phyloP scores from a whole-genome alignment of 2,113 vertebrate genomes.

The Urocynchramus pylzowi region DNA sequence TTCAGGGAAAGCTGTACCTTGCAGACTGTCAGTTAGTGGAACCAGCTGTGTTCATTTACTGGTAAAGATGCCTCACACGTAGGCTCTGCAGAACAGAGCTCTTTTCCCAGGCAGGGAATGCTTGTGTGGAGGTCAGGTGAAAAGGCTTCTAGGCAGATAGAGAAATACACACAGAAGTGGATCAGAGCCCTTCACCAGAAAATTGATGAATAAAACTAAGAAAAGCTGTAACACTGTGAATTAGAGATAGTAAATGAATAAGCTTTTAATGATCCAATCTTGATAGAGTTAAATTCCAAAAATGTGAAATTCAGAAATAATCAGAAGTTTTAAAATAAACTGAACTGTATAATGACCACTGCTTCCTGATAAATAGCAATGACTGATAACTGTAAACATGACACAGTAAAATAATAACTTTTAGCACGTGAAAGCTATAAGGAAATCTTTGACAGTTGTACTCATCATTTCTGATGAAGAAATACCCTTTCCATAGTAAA shows the following conservation, averaged over 20 bases:
- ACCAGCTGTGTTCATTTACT: neutral
- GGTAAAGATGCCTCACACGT: neutral
- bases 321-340: neutral
- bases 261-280: neutral
- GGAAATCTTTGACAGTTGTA: neutral
- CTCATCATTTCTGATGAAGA: neutral
- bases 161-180: neutral
- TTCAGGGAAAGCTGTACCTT: neutral
- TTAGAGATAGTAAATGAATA: neutral
- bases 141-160: neutral
- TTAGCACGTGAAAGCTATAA: neutral
- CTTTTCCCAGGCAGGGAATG: neutral
- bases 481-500: neutral
- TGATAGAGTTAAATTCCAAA: neutral
- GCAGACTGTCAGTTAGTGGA: neutral
- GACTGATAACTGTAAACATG: neutral
- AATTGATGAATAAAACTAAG: neutral
- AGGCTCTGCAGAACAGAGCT: neutral
- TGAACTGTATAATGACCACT: neutral
- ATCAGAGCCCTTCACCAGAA: neutral
- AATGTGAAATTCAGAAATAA: neutral
- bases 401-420: conserved; percentile 26
- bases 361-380: neutral
- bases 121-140: neutral
- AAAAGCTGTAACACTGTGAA: neutral